Evolutionary conservation across 2,113 vertebrate species (phyloP).

Genomic region (Hydrolagus affinis): DNA sequence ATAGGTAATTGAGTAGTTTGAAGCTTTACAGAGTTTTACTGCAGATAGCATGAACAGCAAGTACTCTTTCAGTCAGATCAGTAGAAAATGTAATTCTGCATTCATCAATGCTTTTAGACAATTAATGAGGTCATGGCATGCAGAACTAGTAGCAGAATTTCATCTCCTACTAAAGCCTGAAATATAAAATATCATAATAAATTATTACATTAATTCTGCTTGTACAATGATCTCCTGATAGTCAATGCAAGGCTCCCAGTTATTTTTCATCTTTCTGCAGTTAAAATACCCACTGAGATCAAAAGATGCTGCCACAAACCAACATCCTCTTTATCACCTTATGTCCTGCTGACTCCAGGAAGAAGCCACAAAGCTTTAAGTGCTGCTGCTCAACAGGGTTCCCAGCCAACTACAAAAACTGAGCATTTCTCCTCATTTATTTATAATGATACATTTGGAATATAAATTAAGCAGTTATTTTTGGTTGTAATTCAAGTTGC

Average conservation of each 20-base stretch:
- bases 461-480: too few relatives aligned
- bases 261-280: conserved; percentile 35
- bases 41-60: too few relatives aligned
- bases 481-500: too few relatives aligned
- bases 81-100: too few relatives aligned
- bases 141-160: too few relatives aligned
- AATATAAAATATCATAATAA: conserved; percentile 34
- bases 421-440: conserved; percentile 47
- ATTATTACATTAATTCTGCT: conserved; percentile 2
- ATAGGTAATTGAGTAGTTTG: too few relatives aligned
- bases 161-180: conserved; percentile 14
- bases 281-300: conserved; percentile 35
- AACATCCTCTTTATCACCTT: conserved; percentile 37
- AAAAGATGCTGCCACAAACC: conserved; percentile 34
- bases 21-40: too few relatives aligned
- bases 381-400: conserved; percentile 42
- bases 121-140: too few relatives aligned
- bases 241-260: conserved; percentile 38
- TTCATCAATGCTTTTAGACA: too few relatives aligned
- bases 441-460: conserved; percentile 39
- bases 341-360: conserved; percentile 43
- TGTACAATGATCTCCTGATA: conserved; percentile 36
- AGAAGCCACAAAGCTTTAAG: conserved; percentile 46
- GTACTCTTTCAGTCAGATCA: too few relatives aligned
- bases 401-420: conserved; percentile 44